Percentiles rank a stretch among this genome's conserved stretches.
phyloP scores from a whole-genome alignment of 2,113 vertebrate species.

The Catagonus wagneri region DNA sequence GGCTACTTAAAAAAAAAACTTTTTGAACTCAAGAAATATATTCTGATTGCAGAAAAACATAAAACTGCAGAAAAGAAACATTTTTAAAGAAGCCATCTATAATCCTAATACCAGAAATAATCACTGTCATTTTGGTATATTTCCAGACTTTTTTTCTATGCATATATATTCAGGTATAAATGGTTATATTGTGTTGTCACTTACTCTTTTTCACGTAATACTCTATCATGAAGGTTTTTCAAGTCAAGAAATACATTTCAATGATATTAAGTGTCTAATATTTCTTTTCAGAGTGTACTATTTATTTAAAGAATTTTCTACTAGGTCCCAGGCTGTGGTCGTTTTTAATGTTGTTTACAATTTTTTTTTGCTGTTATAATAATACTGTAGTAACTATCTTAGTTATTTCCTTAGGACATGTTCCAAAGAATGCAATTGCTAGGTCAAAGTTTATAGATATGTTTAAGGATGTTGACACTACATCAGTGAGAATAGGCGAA shows the following conservation, averaged over 20 bases:
- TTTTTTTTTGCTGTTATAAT: slow-evolving; percentile 21
- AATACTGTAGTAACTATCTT: neutral
- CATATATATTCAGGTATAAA: neutral
- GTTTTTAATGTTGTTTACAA: neutral
- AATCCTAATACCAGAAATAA: slow-evolving; percentile 42
- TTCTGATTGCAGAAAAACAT: neutral
- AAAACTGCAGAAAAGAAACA: neutral
- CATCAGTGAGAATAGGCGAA: neutral
- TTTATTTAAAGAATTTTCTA: slow-evolving; percentile 24
- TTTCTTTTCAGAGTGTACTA: slow-evolving; percentile 11
- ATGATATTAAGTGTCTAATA: neutral
- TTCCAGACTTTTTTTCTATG: neutral
- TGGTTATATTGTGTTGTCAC: neutral
- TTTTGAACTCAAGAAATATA: neutral
- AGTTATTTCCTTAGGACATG: slow-evolving; percentile 3
- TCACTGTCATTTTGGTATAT: neutral
- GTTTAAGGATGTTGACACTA: neutral
- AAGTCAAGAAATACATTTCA: slow-evolving; percentile 25
- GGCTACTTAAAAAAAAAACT: neutral
- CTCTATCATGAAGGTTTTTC: neutral
- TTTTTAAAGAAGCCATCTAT: neutral
- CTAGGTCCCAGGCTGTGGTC: neutral
- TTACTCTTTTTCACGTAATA: slow-evolving; percentile 19
- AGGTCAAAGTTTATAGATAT: neutral
- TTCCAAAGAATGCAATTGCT: slow-evolving; percentile 29